Evolutionary conservation across 2,113 vertebrate species (phyloP).

Genomic region (Marcusenius ussheri): DNA sequence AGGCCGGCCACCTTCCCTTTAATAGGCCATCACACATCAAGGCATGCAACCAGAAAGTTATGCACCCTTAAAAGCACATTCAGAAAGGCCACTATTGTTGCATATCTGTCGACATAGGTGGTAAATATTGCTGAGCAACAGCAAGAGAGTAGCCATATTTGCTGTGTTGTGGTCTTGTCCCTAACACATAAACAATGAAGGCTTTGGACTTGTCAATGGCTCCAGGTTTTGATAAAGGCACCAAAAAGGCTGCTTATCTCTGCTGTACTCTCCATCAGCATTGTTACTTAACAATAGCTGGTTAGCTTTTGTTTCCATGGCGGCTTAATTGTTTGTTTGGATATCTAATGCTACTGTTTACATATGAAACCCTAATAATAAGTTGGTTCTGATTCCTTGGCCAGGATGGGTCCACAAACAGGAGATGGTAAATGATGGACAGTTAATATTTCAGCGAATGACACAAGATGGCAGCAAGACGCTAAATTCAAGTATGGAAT

Average conservation of each 20-base stretch:
- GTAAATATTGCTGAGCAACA: background rate
- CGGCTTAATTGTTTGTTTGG: background rate
- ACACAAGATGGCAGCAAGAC: background rate
- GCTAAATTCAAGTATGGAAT: background rate
- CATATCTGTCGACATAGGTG: background rate
- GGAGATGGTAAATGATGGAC: background rate
- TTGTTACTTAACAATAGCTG: background rate
- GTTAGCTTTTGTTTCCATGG: background rate
- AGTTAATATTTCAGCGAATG: background rate
- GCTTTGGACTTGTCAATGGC: background rate
- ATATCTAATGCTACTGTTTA: background rate
- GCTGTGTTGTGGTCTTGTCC: background rate
- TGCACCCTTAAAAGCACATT: background rate
- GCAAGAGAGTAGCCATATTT: background rate
- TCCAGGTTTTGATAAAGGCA: background rate
- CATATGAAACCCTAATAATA: background rate
- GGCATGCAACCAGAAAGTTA: background rate
- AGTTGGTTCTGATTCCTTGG: background rate
- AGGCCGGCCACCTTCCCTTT: background rate
- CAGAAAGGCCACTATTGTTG: background rate
- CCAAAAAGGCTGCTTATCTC: background rate
- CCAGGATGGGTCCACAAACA: background rate
- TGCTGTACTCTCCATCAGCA: background rate
- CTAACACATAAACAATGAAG: background rate
- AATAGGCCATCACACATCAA: background rate